phyloP scores from a whole-genome alignment of 2,888 invertebrate species.

The Volucella inanis region DNA sequence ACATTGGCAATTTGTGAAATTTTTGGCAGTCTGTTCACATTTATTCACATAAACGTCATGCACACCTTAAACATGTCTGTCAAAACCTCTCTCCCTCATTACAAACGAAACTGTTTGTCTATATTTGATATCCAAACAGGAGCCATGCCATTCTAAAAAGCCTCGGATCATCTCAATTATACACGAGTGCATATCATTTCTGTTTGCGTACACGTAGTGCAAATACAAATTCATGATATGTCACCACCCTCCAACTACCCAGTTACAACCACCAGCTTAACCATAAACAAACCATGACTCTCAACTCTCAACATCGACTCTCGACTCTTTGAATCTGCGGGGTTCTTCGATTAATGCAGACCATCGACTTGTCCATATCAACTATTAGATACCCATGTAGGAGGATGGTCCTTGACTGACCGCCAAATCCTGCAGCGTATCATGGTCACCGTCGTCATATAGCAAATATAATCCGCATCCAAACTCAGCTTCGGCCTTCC shows the following conservation, averaged over 20 bases:
- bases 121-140: constrained; percentile 17
- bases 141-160: constrained; percentile 33
- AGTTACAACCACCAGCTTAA: constrained; percentile 25
- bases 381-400: neutral
- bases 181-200: constrained; percentile 69
- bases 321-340: constrained; percentile 35
- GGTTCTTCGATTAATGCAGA: constrained; percentile 33
- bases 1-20: too few relatives aligned
- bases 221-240: constrained; percentile 71
- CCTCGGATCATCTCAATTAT: constrained; percentile 69
- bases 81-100: constrained; percentile 14
- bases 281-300: constrained; percentile 46
- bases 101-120: constrained; percentile 36
- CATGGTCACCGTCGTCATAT: constrained; percentile 31
- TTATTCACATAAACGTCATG: constrained; percentile 2
- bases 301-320: too few relatives aligned
- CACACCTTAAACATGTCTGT: constrained; percentile 1
- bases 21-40: neutral
- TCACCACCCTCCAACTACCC: constrained; percentile 27
- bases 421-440: constrained; percentile 68
- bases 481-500: constrained; percentile 26
- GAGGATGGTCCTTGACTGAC: constrained; percentile 41
- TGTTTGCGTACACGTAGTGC: constrained; percentile 63
- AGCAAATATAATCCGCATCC: constrained; percentile 69
- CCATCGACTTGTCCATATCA: constrained; percentile 20